phyloP scores from a whole-genome alignment of 2,113 vertebrate genomes.

The Strix aluco region DNA sequence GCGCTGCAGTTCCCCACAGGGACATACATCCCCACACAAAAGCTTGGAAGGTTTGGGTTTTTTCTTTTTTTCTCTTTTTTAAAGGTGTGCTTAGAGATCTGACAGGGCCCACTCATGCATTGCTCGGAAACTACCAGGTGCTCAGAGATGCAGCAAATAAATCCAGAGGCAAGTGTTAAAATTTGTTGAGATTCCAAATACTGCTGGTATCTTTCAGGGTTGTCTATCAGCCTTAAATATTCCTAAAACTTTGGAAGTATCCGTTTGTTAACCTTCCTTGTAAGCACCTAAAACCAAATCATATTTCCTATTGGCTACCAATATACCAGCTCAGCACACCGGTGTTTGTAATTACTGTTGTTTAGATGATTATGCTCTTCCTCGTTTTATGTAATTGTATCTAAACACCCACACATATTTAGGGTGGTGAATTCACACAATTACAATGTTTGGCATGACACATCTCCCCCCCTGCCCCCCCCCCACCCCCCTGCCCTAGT shows the following conservation, averaged over 20 bases:
- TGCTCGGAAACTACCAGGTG: not conserved
- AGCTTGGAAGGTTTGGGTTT: not conserved
- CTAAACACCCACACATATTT: not conserved
- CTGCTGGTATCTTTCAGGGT: not conserved
- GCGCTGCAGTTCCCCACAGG: not conserved
- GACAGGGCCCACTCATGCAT: not conserved
- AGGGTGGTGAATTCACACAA: not conserved
- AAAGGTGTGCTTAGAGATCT: not conserved
- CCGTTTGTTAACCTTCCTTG: not conserved
- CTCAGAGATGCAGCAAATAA: not conserved
- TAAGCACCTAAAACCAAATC: not conserved
- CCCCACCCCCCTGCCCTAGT: not conserved
- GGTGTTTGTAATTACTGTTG: not conserved
- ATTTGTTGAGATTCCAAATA: not conserved
- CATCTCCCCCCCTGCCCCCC: no score
- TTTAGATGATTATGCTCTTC: not conserved
- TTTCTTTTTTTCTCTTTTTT: not conserved
- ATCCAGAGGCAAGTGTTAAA: not conserved
- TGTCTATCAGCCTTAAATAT: not conserved
- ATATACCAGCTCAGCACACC: not conserved
- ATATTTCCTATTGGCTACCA: not conserved
- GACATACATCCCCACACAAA: slow-evolving; percentile 27
- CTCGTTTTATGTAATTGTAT: not conserved
- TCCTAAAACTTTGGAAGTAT: not conserved
- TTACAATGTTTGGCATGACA: not conserved